Percentiles rank a stretch among this genome's conserved stretches.
These are phyloP conservation scores for Synanthedon vespiformis DNA, from an alignment of 2,888 invertebrate species.

Conservation along the genomic window DNA sequence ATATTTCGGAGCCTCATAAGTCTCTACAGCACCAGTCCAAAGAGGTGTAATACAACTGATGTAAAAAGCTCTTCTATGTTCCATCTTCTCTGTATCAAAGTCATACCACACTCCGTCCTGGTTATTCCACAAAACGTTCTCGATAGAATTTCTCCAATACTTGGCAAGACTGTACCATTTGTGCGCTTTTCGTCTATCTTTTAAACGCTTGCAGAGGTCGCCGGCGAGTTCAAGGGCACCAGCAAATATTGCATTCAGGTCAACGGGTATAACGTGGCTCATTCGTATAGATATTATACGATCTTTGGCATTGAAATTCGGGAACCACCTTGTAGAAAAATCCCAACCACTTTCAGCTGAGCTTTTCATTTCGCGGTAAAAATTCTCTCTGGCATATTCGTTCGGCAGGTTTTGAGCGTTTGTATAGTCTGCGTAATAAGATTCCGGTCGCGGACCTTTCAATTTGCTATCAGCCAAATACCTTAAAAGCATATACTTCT, in stretches of 20 bases:
- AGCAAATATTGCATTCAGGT: slow-evolving; percentile 84
- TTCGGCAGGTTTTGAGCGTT: slow-evolving; percentile 56
- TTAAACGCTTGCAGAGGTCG: slow-evolving; percentile 71
- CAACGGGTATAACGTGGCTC: slow-evolving; percentile 81
- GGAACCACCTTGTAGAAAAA: slow-evolving; percentile 86
- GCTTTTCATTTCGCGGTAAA: slow-evolving; percentile 78
- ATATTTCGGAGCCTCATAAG: slow-evolving; percentile 42
- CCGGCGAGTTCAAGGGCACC: slow-evolving; percentile 76
- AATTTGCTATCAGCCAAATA: slow-evolving; percentile 67
- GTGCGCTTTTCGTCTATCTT: slow-evolving; percentile 63
- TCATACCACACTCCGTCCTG: slow-evolving; percentile 85
- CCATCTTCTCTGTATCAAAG: slow-evolving; percentile 72
- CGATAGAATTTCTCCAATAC: slow-evolving; percentile 74
- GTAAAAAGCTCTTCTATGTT: slow-evolving; percentile 75
- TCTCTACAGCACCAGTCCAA: slow-evolving; percentile 75
- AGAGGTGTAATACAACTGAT: slow-evolving; percentile 80
- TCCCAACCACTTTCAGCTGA: slow-evolving; percentile 92
- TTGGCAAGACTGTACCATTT: slow-evolving; percentile 72
- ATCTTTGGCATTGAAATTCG: slow-evolving; percentile 66
- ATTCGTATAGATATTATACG: slow-evolving; percentile 76
- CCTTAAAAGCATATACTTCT: slow-evolving; percentile 69
- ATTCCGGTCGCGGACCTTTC: slow-evolving; percentile 78
- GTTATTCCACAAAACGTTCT: slow-evolving; percentile 80
- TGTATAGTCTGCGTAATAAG: slow-evolving; percentile 75
- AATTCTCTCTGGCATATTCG: slow-evolving; percentile 56